Evolutionary conservation across 2,888 invertebrate species (phyloP).

Genomic region (Phytoseiulus persimilis): DNA sequence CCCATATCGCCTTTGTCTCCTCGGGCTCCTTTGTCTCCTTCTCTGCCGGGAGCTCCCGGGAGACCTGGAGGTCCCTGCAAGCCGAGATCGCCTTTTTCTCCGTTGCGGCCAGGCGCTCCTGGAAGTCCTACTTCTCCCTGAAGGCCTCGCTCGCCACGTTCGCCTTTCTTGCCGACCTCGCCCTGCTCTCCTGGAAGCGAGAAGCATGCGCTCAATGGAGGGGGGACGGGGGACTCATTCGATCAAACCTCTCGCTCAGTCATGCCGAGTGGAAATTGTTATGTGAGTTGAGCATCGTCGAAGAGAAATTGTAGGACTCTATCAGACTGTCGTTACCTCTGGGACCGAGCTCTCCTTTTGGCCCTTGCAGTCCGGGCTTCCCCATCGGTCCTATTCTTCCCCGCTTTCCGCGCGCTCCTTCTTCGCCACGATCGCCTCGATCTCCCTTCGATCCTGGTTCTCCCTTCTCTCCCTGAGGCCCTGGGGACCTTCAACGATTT

Average conservation of each 20-base stretch:
- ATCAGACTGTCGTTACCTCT: neutral
- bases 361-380: constrained; percentile 22
- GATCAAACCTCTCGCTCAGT: no score
- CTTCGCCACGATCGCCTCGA: constrained; percentile 27
- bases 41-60: constrained; percentile 33
- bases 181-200: constrained; percentile 15
- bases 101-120: constrained; percentile 30
- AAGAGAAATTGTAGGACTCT: no score
- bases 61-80: constrained; percentile 31
- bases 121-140: constrained; percentile 20
- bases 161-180: constrained; percentile 25
- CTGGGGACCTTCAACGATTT: constrained; percentile 36
- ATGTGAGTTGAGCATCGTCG: no score
- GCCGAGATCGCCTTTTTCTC: constrained; percentile 33
- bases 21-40: constrained; percentile 27
- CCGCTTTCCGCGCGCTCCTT: constrained; percentile 31
- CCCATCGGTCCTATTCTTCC: constrained; percentile 21
- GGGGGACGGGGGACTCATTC: no score
- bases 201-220: neutral
- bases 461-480: constrained; percentile 28
- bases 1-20: constrained; percentile 35
- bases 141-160: constrained; percentile 10
- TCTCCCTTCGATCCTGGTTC: constrained; percentile 12
- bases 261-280: no score
- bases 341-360: neutral